Conservation (phyloP, 2,888 invertebrate genomes). For the Salpingus planirostris region DNA sequence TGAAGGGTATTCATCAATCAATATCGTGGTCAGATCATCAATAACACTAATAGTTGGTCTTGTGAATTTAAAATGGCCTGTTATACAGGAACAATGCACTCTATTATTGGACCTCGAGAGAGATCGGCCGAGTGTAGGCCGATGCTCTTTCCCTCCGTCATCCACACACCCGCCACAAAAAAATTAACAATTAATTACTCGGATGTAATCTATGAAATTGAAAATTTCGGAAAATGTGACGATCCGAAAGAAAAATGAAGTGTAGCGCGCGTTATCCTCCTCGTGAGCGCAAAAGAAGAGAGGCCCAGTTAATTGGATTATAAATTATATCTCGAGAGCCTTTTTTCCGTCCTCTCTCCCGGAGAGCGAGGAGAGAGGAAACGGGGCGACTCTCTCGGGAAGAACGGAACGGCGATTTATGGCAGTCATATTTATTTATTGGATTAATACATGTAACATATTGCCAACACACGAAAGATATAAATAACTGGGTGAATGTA, state of each 20-base stretch:
- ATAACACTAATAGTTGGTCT: slow-evolving; percentile 40
- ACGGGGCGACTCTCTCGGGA: too few relatives aligned
- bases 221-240: too few relatives aligned
- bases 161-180: too few relatives aligned
- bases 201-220: not conserved
- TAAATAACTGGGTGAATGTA: slow-evolving; percentile 43
- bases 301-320: slow-evolving; percentile 42
- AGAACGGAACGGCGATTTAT: slow-evolving; percentile 39
- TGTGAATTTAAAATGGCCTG: slow-evolving; percentile 40
- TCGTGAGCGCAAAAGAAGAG: too few relatives aligned
- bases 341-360: slow-evolving; percentile 25
- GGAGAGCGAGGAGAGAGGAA: too few relatives aligned
- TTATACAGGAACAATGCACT: slow-evolving; percentile 38
- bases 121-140: not conserved
- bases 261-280: too few relatives aligned
- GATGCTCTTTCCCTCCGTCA: too few relatives aligned
- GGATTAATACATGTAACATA: slow-evolving; percentile 46
- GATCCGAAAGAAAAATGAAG: too few relatives aligned
- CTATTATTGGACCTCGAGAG: slow-evolving; percentile 35
- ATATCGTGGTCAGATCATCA: slow-evolving; percentile 38
- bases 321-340: slow-evolving; percentile 40
- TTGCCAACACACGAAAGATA: slow-evolving; percentile 43
- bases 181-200: not conserved
- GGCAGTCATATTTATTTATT: slow-evolving; percentile 45
- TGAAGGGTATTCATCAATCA: slow-evolving; percentile 37